These are phyloP conservation scores for Parnassius mnemosyne DNA, from an alignment of 2,888 invertebrate genomes.

Conservation along the genomic window DNA sequence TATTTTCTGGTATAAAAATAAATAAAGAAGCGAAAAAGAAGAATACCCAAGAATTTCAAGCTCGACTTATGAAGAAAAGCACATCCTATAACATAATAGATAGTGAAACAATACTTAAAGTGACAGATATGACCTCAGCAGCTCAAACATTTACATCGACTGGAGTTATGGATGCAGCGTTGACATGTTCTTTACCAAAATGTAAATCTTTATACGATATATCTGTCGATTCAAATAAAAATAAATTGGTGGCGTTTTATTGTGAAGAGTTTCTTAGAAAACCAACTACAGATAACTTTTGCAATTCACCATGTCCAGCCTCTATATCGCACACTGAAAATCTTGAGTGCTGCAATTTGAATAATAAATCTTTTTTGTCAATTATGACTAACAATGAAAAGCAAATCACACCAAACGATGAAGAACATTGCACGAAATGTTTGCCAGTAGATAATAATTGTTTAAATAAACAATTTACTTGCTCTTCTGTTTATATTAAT, in stretches of 20 bases:
- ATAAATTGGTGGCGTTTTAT: conserved; percentile 46
- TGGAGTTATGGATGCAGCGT: conserved; percentile 33
- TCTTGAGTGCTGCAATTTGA: not conserved
- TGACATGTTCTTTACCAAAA: conserved; percentile 41
- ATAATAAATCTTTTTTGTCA: conserved; percentile 11
- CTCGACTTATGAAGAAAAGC: conserved; percentile 48
- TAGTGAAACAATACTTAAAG: conserved; percentile 62
- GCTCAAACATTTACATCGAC: conserved; percentile 35
- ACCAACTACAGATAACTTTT: conserved; percentile 18
- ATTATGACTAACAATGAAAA: conserved; percentile 5
- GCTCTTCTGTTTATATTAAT: conserved; percentile 33
- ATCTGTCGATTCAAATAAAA: conserved; percentile 36
- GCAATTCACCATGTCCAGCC: conserved; percentile 1
- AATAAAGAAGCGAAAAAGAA: conserved; percentile 46
- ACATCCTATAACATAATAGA: conserved; percentile 64
- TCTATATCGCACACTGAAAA: not conserved
- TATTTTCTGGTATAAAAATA: conserved; percentile 45
- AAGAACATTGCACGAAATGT: conserved; percentile 22
- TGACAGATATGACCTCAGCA: conserved; percentile 65
- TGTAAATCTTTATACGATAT: conserved; percentile 49
- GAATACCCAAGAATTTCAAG: conserved; percentile 38
- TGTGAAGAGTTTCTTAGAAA: conserved; percentile 37
- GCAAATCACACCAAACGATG: conserved; percentile 1
- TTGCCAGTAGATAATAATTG: conserved; percentile 27
- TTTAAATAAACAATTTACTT: conserved; percentile 22